phyloP scores from a whole-genome alignment of 35 echinoderm and acorn worm species.

The Acanthaster planci region DNA sequence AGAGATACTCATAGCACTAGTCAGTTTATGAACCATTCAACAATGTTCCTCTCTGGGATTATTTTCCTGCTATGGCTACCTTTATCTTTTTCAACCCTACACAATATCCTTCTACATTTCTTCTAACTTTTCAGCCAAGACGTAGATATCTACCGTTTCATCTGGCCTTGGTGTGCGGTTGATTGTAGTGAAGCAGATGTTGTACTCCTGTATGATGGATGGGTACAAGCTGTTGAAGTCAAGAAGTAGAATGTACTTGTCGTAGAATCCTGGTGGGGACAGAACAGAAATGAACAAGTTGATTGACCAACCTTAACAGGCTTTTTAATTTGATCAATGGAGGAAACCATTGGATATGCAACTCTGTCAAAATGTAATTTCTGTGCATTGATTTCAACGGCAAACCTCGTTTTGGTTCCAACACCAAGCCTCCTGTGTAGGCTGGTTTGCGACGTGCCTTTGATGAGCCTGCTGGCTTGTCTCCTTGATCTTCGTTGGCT shows the following conservation, averaged over 20 bases:
- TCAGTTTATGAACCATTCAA: too few relatives aligned
- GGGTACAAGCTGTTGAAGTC: slow-evolving; percentile 99
- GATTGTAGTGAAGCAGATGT: slow-evolving; percentile 98
- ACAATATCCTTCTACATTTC: too few relatives aligned
- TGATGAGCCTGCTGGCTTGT: slow-evolving; percentile 28
- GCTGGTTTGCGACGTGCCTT: slow-evolving; percentile 82
- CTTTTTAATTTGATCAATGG: too few relatives aligned
- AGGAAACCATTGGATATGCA: too few relatives aligned
- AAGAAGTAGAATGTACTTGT: slow-evolving; percentile 87
- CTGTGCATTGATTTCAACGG: too few relatives aligned
- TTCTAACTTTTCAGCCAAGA: too few relatives aligned
- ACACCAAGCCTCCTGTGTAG: slow-evolving; percentile 82
- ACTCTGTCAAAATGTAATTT: too few relatives aligned
- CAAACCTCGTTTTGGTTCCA: slow-evolving; percentile 88
- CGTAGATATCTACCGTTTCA: not conserved
- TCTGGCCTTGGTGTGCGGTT: slow-evolving; percentile 44
- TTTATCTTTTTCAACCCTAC: too few relatives aligned
- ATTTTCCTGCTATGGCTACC: too few relatives aligned
- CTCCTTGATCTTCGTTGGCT: slow-evolving; percentile 46
- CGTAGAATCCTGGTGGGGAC: slow-evolving; percentile 84
- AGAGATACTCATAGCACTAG: too few relatives aligned
- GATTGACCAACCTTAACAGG: too few relatives aligned
- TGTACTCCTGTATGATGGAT: slow-evolving; percentile 97
- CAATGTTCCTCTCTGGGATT: too few relatives aligned
- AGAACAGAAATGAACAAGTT: not conserved